Conservation (phyloP, 2,113 vertebrate species). For the Melospiza melodia region DNA sequence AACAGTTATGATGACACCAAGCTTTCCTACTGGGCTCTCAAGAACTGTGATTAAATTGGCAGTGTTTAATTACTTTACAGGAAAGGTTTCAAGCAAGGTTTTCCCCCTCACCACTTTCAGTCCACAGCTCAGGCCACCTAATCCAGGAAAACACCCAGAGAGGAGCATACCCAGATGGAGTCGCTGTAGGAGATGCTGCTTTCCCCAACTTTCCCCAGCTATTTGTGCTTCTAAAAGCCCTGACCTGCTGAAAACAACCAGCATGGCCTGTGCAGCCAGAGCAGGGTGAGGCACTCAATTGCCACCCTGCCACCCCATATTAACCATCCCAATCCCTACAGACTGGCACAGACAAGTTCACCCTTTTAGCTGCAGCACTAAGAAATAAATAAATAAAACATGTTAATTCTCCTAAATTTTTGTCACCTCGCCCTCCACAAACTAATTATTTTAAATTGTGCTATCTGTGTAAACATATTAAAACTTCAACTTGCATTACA, state of each 20-base stretch:
- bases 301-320: no score
- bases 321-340: background rate
- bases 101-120: background rate
- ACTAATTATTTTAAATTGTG: background rate
- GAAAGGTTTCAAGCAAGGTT: background rate
- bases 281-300: background rate
- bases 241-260: background rate
- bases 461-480: background rate
- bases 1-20: fast-evolving
- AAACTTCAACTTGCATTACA: background rate
- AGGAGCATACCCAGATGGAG: background rate
- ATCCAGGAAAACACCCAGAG: background rate
- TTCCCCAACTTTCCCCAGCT: background rate
- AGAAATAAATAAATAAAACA: background rate
- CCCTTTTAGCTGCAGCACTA: background rate
- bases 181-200: background rate
- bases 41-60: background rate
- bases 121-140: background rate
- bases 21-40: background rate
- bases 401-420: background rate
- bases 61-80: background rate
- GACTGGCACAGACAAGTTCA: background rate
- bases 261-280: background rate
- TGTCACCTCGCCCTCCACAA: background rate
- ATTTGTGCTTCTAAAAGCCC: background rate